Percentiles rank a stretch among this genome's conserved stretches.
Conservation (phyloP, 2,113 vertebrate species). For the Tyto alba region DNA sequence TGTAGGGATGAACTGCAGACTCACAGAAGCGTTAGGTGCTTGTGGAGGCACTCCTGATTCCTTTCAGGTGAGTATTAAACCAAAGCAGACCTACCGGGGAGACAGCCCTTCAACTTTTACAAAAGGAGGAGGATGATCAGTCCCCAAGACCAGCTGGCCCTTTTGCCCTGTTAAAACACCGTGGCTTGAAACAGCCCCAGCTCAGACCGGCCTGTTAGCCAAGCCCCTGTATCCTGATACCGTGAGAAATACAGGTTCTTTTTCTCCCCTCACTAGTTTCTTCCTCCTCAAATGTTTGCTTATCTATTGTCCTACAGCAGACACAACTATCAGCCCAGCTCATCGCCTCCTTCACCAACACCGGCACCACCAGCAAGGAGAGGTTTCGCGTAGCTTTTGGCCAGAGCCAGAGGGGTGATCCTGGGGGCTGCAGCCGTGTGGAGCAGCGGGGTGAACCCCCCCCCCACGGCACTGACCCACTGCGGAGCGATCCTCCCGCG, state of each 20-base stretch:
- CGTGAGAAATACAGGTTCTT: background rate
- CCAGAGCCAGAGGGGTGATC: background rate
- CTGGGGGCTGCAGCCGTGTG: background rate
- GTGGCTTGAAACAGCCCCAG: background rate
- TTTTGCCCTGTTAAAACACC: background rate
- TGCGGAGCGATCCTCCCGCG: background rate
- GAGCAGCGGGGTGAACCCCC: background rate
- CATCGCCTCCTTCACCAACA: background rate
- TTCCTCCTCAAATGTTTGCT: background rate
- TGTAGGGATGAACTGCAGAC: background rate
- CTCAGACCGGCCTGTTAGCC: background rate
- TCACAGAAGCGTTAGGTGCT: background rate
- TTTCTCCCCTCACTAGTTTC: background rate
- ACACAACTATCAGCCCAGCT: background rate
- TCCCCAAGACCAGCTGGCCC: background rate
- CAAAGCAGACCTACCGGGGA: background rate
- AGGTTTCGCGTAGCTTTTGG: background rate
- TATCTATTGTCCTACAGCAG: background rate
- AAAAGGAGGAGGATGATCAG: background rate
- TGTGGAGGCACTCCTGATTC: background rate
- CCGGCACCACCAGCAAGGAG: background rate
- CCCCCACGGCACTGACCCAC: background rate
- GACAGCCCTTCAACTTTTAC: background rate
- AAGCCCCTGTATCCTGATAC: background rate
- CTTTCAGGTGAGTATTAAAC: background rate